Conservation (phyloP, 2,113 vertebrate species). For the Chelonoidis abingdonii region DNA sequence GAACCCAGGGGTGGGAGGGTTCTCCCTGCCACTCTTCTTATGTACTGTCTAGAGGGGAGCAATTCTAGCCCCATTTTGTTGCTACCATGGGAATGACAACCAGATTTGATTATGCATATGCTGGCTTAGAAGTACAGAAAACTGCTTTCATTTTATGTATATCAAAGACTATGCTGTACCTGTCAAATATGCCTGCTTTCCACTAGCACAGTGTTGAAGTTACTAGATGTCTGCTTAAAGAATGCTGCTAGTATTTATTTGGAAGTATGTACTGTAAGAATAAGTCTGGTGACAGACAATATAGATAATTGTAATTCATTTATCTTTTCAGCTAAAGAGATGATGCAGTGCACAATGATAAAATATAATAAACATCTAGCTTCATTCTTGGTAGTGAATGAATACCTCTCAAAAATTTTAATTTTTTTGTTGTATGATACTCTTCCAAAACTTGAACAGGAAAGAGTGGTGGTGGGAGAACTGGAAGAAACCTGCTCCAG, state of each 20-base stretch:
- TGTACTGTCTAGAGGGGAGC: background rate
- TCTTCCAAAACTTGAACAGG: background rate
- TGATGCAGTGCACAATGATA: constrained; percentile 8
- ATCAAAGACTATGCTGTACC: background rate
- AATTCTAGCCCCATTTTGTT: background rate
- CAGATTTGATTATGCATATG: background rate
- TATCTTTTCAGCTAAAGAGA: constrained; percentile 41
- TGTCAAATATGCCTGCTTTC: background rate
- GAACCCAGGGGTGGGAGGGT: background rate
- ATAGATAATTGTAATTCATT: constrained; percentile 55
- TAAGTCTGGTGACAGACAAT: background rate
- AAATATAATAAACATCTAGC: constrained; percentile 63
- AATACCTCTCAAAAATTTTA: constrained; percentile 27
- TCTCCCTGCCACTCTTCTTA: background rate
- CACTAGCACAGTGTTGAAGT: background rate
- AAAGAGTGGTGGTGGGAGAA: background rate
- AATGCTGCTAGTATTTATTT: background rate
- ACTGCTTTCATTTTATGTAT: background rate
- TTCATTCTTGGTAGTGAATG: constrained; percentile 52
- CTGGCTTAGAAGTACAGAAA: background rate
- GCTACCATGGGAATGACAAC: background rate
- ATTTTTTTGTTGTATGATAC: background rate
- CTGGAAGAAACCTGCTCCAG: background rate
- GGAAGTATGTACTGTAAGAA: background rate
- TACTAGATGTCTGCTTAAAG: constrained; percentile 3